Evolutionary conservation across 2,113 vertebrate genomes (phyloP).

Genomic region (Gasterosteus nipponicus): DNA sequence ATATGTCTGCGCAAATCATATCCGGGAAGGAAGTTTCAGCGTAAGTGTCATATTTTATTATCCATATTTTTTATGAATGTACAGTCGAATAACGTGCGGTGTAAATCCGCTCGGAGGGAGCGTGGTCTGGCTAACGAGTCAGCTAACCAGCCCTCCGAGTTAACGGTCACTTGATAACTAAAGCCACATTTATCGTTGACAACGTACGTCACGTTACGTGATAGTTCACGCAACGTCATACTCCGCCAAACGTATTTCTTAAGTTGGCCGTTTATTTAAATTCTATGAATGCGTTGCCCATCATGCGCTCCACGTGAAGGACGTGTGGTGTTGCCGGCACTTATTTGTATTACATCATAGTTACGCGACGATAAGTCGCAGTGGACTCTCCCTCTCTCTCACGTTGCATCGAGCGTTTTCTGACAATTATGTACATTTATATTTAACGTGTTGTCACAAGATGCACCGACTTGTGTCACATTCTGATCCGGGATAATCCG

Average conservation of each 20-base stretch:
- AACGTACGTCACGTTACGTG: background rate
- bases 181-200: background rate
- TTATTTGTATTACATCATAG: background rate
- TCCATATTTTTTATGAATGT: background rate
- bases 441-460: background rate
- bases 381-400: background rate
- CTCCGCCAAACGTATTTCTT: too few relatives aligned
- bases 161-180: background rate
- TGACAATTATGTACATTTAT: background rate
- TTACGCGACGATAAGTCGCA: background rate
- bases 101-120: background rate
- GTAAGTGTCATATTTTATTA: constrained; percentile 68
- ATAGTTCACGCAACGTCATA: background rate
- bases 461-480: background rate
- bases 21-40: constrained; percentile 82
- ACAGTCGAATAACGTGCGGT: background rate
- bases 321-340: background rate
- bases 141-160: constrained; percentile 23
- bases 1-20: constrained; percentile 81
- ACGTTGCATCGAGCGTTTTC: background rate
- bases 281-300: background rate
- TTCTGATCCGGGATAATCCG: background rate
- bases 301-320: constrained; percentile 43
- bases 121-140: constrained; percentile 31
- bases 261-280: background rate